These are phyloP conservation scores for Tachystola acroxantha DNA, from an alignment of 2,888 invertebrate genomes.

Conservation along the genomic window DNA sequence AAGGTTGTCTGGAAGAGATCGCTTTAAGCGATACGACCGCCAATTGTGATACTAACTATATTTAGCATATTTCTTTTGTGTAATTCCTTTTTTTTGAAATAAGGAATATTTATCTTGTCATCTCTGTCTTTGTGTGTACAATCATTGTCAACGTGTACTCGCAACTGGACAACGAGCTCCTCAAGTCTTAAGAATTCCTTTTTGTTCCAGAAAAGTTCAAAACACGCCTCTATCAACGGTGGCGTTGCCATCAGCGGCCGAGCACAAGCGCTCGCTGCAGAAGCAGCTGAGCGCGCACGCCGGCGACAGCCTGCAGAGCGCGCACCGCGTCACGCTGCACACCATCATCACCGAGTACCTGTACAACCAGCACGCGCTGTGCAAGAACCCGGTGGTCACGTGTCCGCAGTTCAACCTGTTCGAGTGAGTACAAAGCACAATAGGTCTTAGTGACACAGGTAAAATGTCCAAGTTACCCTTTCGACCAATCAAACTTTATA, in stretches of 20 bases:
- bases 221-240: constrained; percentile 18
- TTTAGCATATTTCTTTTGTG: no score
- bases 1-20: no score
- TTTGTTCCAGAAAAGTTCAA: constrained; percentile 60
- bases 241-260: constrained; percentile 18
- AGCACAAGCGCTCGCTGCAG: constrained; percentile 69
- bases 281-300: constrained; percentile 61
- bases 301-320: constrained; percentile 43
- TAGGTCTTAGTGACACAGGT: background rate
- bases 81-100: no score
- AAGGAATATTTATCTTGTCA: no score
- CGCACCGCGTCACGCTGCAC: constrained; percentile 84
- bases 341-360: constrained; percentile 97
- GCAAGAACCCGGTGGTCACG: constrained; percentile 98
- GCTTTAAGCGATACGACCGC: no score
- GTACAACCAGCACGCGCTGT: constrained; percentile 97
- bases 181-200: no score
- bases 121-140: no score
- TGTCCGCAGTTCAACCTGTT: constrained; percentile 98
- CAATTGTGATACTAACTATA: no score
- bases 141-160: no score
- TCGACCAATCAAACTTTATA: no score
- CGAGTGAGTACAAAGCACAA: constrained; percentile 78
- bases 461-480: no score
- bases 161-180: no score